Conservation (phyloP, 1,140 invertebrate genomes). For the Piezodorus guildinii region DNA sequence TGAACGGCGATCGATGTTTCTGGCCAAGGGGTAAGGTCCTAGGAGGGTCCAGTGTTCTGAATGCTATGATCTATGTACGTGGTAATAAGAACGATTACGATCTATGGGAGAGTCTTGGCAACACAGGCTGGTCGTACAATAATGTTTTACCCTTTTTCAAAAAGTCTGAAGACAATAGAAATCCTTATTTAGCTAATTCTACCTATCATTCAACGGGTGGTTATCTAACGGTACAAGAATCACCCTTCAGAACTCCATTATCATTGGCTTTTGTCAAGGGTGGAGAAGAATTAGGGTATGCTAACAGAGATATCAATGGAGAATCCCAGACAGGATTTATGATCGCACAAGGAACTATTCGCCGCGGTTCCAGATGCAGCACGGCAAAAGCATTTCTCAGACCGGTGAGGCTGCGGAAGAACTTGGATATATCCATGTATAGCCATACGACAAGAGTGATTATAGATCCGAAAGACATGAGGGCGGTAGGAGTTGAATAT, state of each 20-base stretch:
- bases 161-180: slow-evolving; percentile 78
- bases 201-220: slow-evolving; percentile 66
- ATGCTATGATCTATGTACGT: slow-evolving; percentile 90
- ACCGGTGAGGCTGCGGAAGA: slow-evolving; percentile 61
- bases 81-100: slow-evolving; percentile 88
- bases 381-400: slow-evolving; percentile 79
- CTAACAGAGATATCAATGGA: slow-evolving; percentile 67
- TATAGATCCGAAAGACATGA: slow-evolving; percentile 45
- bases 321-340: slow-evolving; percentile 73
- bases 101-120: slow-evolving; percentile 74
- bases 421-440: slow-evolving; percentile 70
- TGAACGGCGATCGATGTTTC: slow-evolving; percentile 71
- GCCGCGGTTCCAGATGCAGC: slow-evolving; percentile 74
- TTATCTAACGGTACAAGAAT: slow-evolving; percentile 71
- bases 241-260: slow-evolving; percentile 66
- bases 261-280: slow-evolving; percentile 70
- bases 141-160: slow-evolving; percentile 78
- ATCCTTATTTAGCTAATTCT: slow-evolving; percentile 59
- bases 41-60: slow-evolving; percentile 88
- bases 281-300: slow-evolving; percentile 64
- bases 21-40: slow-evolving; percentile 80
- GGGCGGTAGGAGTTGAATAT: slow-evolving; percentile 64
- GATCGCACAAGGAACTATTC: slow-evolving; percentile 71
- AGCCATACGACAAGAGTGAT: slow-evolving; percentile 61
- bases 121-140: slow-evolving; percentile 80